Percentiles rank a stretch among this genome's conserved stretches.
Conservation (phyloP, 2,888 invertebrate genomes). For the Bhutanitis thaidina region DNA sequence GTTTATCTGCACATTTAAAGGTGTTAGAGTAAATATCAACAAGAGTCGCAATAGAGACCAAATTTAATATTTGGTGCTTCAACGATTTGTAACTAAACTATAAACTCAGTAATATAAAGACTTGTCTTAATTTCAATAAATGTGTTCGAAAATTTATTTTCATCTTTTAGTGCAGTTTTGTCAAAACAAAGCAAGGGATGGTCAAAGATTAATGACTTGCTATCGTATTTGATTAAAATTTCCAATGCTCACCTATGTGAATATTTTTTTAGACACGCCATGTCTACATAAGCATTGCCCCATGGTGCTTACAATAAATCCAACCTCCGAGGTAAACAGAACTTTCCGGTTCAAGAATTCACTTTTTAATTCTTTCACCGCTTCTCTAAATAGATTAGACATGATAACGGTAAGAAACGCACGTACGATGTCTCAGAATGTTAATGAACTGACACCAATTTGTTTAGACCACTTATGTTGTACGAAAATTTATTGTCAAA, state of each 20-base stretch:
- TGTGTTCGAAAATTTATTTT: no score
- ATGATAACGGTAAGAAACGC: conserved; percentile 13
- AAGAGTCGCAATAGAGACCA: neutral
- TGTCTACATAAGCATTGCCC: neutral
- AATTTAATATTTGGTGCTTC: no score
- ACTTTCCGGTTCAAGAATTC: conserved; percentile 9
- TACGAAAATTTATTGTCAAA: conserved; percentile 13
- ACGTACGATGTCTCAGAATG: conserved; percentile 11
- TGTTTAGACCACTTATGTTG: conserved; percentile 11
- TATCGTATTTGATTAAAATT: no score
- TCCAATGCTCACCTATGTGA: no score
- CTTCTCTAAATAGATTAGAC: conserved; percentile 13
- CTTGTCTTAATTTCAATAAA: no score
- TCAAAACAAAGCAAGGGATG: no score
- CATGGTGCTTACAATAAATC: neutral
- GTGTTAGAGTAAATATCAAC: neutral
- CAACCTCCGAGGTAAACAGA: conserved; percentile 1
- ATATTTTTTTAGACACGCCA: no score
- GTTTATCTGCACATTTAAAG: neutral
- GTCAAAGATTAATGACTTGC: no score
- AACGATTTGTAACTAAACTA: no score
- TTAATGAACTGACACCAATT: conserved; percentile 17
- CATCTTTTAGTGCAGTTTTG: no score
- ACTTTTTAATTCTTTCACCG: conserved; percentile 9
- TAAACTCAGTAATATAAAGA: no score